Conservation (phyloP, 2,888 invertebrate genomes). For the Apeira syringaria region DNA sequence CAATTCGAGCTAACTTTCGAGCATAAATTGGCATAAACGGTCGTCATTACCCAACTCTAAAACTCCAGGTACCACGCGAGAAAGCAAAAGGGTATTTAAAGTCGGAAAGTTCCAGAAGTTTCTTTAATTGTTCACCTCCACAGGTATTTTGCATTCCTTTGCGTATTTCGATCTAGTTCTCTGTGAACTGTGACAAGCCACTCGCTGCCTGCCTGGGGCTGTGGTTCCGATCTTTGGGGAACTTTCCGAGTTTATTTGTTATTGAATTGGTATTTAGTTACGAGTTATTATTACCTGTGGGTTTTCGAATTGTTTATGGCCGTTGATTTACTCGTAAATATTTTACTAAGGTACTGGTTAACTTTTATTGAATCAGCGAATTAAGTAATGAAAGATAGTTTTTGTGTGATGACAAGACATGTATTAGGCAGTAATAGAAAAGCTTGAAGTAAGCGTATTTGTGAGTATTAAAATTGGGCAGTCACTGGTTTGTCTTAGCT, state of each 20-base stretch:
- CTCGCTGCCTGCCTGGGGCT: constrained; percentile 1
- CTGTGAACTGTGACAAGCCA: constrained; percentile 19
- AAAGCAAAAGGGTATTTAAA: constrained; percentile 44
- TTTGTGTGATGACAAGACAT: too few relatives aligned
- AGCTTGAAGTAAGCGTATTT: too few relatives aligned
- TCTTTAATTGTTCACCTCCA: constrained; percentile 41
- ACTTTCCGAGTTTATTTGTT: constrained; percentile 4
- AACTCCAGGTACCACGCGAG: constrained; percentile 28
- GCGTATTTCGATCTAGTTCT: constrained; percentile 23
- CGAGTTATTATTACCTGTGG: background rate
- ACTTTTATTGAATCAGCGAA: too few relatives aligned
- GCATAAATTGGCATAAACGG: constrained; percentile 48
- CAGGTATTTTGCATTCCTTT: constrained; percentile 44
- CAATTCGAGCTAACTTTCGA: constrained; percentile 36
- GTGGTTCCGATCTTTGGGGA: constrained; percentile 9
- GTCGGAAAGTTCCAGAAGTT: constrained; percentile 38
- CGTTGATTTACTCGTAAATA: background rate
- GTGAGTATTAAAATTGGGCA: too few relatives aligned
- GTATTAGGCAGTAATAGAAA: too few relatives aligned
- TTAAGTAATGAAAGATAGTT: too few relatives aligned
- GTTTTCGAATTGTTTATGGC: background rate
- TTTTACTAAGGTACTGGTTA: background rate
- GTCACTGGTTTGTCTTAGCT: too few relatives aligned
- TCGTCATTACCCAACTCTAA: constrained; percentile 38
- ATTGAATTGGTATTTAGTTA: constrained; percentile 7